A percentile compares a stretch with the other conserved stretches of the same genome.
Evolutionary conservation across 1,140 invertebrate genomes (phyloP).

Genomic region (Lethrus apterus): DNA sequence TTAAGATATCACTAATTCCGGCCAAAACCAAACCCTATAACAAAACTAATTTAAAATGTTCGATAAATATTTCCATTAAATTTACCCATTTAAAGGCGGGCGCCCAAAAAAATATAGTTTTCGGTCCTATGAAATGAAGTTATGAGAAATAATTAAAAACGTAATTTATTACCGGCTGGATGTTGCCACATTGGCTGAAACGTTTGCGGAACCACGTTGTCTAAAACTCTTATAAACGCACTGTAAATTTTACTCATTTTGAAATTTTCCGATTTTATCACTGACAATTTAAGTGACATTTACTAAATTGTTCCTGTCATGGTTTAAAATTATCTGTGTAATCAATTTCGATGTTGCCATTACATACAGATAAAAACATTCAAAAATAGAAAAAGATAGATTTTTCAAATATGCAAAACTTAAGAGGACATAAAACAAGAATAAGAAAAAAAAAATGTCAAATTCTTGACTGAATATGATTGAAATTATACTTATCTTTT

Average conservation of each 20-base stretch:
- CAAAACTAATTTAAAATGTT: constrained; percentile 8
- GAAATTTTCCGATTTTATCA: too few species aligned
- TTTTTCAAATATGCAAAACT: too few species aligned
- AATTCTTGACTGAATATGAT: too few species aligned
- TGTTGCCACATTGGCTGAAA: constrained; percentile 82
- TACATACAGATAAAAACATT: too few species aligned
- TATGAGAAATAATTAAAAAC: constrained; percentile 12
- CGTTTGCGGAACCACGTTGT: constrained; percentile 68
- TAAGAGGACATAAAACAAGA: too few species aligned
- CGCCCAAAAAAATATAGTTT: constrained; percentile 93
- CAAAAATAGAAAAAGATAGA: too few species aligned
- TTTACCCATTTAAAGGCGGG: constrained; percentile 89
- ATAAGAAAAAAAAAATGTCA: too few species aligned
- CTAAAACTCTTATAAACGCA: constrained; percentile 55
- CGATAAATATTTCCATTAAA: constrained; percentile 13
- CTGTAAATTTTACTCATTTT: constrained; percentile 53
- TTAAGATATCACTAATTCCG: constrained; percentile 78
- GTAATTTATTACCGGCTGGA: constrained; percentile 61
- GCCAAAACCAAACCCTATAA: constrained; percentile 76
- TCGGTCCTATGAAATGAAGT: constrained; percentile 62
- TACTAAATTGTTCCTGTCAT: too few species aligned
- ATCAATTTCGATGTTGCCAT: too few species aligned
- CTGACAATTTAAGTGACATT: too few species aligned
- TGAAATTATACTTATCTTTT: too few species aligned
- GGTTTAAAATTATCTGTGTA: too few species aligned